A percentile compares a stretch with the other conserved stretches of the same genome.
These are phyloP conservation scores for Mercenaria mercenaria DNA, from an alignment of 1,140 invertebrate genomes.

Conservation along the genomic window DNA sequence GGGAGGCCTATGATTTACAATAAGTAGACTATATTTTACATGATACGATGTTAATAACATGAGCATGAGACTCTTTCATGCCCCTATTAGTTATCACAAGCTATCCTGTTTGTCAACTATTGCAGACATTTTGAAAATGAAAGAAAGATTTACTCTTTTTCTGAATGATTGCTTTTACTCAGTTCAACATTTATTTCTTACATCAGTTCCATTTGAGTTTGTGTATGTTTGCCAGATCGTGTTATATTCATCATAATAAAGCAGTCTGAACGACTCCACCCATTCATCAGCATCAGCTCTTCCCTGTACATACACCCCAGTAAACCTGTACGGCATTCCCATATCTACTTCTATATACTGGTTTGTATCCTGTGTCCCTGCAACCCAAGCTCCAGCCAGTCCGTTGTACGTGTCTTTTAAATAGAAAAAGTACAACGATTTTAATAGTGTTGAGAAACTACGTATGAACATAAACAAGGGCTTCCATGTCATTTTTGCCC, in stretches of 20 bases:
- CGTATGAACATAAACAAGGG: neutral
- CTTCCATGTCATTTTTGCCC: too few relatives aligned
- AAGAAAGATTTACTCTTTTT: too few relatives aligned
- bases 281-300: conserved; percentile 68
- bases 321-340: conserved; percentile 65
- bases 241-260: conserved; percentile 59
- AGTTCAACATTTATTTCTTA: neutral
- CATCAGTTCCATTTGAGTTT: conserved; percentile 19
- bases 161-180: too few relatives aligned
- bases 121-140: too few relatives aligned
- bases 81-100: too few relatives aligned
- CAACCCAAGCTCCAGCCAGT: conserved; percentile 72
- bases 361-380: conserved; percentile 62
- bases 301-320: conserved; percentile 68
- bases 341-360: conserved; percentile 72
- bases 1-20: too few relatives aligned
- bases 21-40: too few relatives aligned
- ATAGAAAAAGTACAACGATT: too few relatives aligned
- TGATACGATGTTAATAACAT: too few relatives aligned
- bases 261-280: conserved; percentile 67
- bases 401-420: conserved; percentile 36
- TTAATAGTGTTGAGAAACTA: too few relatives aligned
- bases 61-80: too few relatives aligned
- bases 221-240: conserved; percentile 53
- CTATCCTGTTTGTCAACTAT: too few relatives aligned